phyloP scores from a whole-genome alignment of 1,140 invertebrate species.

The Nymphalis io region DNA sequence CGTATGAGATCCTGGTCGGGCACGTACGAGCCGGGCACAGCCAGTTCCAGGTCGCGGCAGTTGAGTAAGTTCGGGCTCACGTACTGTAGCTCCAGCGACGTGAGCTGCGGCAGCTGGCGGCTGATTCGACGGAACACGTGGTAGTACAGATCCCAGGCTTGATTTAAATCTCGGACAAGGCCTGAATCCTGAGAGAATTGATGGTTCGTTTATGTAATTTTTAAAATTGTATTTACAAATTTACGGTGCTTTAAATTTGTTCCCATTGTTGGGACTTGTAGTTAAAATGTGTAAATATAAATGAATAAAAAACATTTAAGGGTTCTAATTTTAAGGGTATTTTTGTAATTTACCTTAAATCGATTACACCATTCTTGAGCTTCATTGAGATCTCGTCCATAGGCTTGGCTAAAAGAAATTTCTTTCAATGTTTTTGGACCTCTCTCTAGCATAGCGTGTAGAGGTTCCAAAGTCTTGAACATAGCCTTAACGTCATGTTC shows the following conservation, averaged over 20 bases:
- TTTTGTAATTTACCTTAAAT: constrained; percentile 83
- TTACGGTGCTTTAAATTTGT: too few species aligned
- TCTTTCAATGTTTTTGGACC: constrained; percentile 98
- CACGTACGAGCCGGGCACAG: constrained; percentile 97
- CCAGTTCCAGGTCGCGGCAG: constrained; percentile 95
- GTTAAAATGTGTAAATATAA: background rate
- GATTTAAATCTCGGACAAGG: constrained; percentile 94
- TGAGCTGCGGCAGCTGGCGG: constrained; percentile 94
- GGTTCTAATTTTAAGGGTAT: too few species aligned
- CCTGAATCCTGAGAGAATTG: constrained; percentile 82
- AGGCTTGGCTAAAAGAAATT: constrained; percentile 97
- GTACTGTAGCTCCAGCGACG: constrained; percentile 95
- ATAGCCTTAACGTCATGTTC: constrained; percentile 97
- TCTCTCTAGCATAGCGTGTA: constrained; percentile 96
- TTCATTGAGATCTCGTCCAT: constrained; percentile 95
- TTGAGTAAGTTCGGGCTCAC: constrained; percentile 95
- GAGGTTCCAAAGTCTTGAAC: constrained; percentile 96
- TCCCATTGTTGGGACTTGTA: background rate
- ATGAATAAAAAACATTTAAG: too few species aligned
- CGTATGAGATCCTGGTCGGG: constrained; percentile 93
- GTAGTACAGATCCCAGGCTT: constrained; percentile 99
- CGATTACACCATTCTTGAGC: constrained; percentile 96
- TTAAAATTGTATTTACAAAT: background rate
- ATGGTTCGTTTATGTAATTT: background rate
- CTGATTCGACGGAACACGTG: constrained; percentile 98